Evolutionary conservation across 2,888 invertebrate species (phyloP), one percentile per base, ranked within the genome.

Genomic region (Lymantria monacha): DNA sequence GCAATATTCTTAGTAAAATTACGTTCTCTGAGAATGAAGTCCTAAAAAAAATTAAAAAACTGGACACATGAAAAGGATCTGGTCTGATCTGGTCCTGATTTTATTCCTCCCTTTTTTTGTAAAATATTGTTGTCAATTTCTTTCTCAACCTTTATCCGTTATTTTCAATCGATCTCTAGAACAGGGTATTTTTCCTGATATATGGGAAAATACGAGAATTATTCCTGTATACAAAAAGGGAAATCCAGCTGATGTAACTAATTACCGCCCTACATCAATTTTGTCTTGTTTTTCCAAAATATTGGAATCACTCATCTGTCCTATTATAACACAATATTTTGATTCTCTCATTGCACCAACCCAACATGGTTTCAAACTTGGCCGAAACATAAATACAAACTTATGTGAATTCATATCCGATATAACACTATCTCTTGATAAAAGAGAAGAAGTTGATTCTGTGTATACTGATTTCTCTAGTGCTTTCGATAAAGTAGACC

Each of bases 281-380:
- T n/a, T 49, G 15, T 31, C 31, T 11, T 44, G 49, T 40, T 49
- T 49, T 9, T 33, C n/a, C n/a, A n/a, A n/a, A n/a, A n/a, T n/a
- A n/a, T n/a, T n/a, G n/a, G n/a, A n/a, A n/a, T n/a, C n/a, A 1
- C 10, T 45, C 9, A 12, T 49, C 0, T 49, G 38, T 33, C 41
- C 49, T 5, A 9, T 41, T 11, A 11, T 45, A 2, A 36, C 45
- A 14, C 13, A 7, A 5, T 11, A 41, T 9, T 22, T 42, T 5
- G 41, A 42, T 14, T 14, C 9, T 3, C 37, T 30, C 10, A 40
- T 49, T 9, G 41, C 42, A 11, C 9, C 9, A 0, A 3, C 0
- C 9, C 42, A 50, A 46, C 37, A 50, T 30, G 46, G 50, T 8
- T 50, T 46, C 36, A 31, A 13, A 13, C 10, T 10, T 13, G 38